These are phyloP conservation scores for Genyomyrus donnyi DNA, from an alignment of 2,113 vertebrate species.

Conservation along the genomic window DNA sequence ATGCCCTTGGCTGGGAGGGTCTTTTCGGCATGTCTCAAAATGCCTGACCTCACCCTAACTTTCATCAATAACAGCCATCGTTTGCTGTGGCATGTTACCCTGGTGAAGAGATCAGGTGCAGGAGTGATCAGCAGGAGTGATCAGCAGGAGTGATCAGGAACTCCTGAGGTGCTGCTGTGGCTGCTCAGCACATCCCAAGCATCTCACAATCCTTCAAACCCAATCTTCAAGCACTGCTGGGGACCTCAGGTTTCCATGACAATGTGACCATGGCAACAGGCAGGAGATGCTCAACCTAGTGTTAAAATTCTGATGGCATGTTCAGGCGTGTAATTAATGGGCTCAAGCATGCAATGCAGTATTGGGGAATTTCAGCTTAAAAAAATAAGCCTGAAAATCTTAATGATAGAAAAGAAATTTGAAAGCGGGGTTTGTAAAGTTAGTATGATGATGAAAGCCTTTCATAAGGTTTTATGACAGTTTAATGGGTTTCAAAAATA, in stretches of 20 bases:
- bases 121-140: not conserved
- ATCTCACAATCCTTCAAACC: not conserved
- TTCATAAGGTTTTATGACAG: not conserved
- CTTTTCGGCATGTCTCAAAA: not conserved
- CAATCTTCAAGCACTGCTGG: conserved; percentile 1
- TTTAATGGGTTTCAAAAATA: not conserved
- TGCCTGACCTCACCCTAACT: not conserved
- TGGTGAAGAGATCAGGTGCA: not conserved
- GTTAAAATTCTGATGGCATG: conserved; percentile 14
- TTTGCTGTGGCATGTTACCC: not conserved
- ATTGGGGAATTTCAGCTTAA: not conserved
- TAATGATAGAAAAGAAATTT: not conserved
- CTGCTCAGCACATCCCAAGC: not conserved
- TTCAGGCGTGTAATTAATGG: conserved; percentile 5
- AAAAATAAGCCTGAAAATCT: conserved; percentile 13
- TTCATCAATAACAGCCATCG: not conserved
- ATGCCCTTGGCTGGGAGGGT: not conserved
- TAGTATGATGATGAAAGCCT: not conserved
- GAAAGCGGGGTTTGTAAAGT: not conserved
- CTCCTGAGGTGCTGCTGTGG: not conserved
- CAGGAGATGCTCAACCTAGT: not conserved
- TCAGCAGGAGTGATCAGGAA: not conserved
- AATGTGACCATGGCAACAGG: conserved; percentile 24
- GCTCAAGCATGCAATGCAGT: not conserved
- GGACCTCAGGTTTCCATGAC: conserved; percentile 23